Conservation (phyloP, 2,888 invertebrate species). For the Altica lythri region DNA sequence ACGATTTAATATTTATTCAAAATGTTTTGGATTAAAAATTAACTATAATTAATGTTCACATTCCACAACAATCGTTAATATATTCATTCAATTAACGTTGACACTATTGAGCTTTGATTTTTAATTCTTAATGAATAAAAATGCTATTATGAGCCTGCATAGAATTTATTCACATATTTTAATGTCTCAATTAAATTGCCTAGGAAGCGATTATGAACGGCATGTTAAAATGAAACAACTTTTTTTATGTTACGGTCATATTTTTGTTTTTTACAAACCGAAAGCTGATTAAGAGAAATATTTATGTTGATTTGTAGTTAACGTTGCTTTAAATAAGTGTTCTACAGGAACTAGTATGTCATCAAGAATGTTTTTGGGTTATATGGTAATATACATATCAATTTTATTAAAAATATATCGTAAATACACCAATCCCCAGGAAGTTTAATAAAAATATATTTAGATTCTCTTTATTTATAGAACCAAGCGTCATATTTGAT, state of each 20-base stretch:
- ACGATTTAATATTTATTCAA: too few relatives aligned
- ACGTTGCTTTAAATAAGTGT: constrained; percentile 24
- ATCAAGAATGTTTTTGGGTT: constrained; percentile 25
- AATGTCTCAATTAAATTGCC: too few relatives aligned
- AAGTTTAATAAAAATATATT: constrained; percentile 23
- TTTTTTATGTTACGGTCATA: too few relatives aligned
- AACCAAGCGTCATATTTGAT: too few relatives aligned
- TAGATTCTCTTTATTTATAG: constrained; percentile 12
- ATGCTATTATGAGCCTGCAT: too few relatives aligned
- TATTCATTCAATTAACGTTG: too few relatives aligned
- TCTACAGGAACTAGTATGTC: constrained; percentile 31
- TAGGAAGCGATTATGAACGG: constrained; percentile 1
- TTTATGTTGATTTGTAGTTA: constrained; percentile 17
- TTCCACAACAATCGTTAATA: too few relatives aligned
- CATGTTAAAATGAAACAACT: neutral
- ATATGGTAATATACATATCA: constrained; percentile 25
- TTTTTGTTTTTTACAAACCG: neutral
- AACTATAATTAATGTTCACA: too few relatives aligned
- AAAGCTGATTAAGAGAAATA: constrained; percentile 4
- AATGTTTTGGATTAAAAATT: too few relatives aligned
- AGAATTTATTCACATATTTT: too few relatives aligned
- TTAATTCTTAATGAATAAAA: too few relatives aligned
- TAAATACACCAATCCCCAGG: constrained; percentile 16
- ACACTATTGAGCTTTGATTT: too few relatives aligned
- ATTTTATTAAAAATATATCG: constrained; percentile 23